Evolutionary conservation across 2,888 invertebrate genomes (phyloP).

Genomic region (Ormyrus thymus): DNA sequence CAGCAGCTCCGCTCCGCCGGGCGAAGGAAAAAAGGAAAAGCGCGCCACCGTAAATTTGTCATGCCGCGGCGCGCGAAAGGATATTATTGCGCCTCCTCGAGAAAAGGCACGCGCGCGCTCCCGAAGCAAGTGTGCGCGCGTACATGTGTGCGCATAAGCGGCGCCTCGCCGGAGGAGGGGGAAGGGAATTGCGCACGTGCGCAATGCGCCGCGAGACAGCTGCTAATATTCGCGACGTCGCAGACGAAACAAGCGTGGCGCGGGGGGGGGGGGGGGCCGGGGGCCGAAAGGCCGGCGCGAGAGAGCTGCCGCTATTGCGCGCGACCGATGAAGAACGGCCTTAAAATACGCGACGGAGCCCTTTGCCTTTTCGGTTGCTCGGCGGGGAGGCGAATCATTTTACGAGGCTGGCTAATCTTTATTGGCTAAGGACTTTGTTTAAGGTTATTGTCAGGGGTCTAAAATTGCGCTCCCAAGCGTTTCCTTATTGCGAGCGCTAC

Average conservation of each 20-base stretch:
- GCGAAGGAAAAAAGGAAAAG: background rate
- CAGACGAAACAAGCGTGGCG: constrained; percentile 52
- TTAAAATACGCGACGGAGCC: constrained; percentile 37
- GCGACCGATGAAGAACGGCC: constrained; percentile 48
- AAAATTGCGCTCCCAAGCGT: too few species aligned
- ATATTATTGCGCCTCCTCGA: constrained; percentile 23
- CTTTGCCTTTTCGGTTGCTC: too few species aligned
- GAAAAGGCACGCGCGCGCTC: constrained; percentile 1
- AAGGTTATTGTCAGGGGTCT: too few species aligned
- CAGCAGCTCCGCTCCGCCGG: too few species aligned
- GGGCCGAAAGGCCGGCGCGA: constrained; percentile 27
- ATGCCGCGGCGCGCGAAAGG: constrained; percentile 20
- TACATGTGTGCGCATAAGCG: constrained; percentile 14
- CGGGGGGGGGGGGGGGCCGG: background rate
- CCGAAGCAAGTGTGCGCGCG: background rate
- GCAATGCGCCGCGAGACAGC: constrained; percentile 21
- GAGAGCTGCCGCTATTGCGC: background rate
- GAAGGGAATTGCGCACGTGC: constrained; percentile 32
- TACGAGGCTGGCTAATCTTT: too few species aligned
- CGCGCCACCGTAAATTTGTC: constrained; percentile 46
- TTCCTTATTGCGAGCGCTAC: too few species aligned
- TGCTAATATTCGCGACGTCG: constrained; percentile 44
- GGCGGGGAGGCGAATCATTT: too few species aligned
- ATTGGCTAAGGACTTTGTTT: too few species aligned
- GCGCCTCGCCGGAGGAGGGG: background rate